A percentile compares a stretch with the other conserved stretches of the same genome.
Conservation (phyloP, 2,113 vertebrate genomes). For the Pica pica region DNA sequence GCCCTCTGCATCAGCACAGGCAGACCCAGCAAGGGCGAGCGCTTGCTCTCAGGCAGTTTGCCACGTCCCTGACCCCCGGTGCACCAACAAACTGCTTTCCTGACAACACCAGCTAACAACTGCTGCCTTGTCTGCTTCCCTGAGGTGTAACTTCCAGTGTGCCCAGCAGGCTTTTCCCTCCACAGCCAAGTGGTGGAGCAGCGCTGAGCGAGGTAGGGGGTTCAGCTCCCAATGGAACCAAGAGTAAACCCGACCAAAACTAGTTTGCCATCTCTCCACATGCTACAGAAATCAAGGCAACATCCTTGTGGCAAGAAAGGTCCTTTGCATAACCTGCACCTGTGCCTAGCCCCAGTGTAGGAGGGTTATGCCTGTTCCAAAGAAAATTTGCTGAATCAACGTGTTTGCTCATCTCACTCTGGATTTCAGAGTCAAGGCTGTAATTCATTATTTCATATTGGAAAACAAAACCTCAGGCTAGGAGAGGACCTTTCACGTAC, state of each 20-base stretch:
- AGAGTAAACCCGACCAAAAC: background rate
- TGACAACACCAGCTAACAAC: background rate
- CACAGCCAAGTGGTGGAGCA: background rate
- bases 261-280: background rate
- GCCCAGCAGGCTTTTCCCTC: background rate
- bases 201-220: fast-evolving
- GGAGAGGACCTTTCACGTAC: background rate
- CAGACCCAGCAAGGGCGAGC: background rate
- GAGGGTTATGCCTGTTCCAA: background rate
- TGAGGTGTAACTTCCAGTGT: background rate
- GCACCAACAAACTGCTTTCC: background rate
- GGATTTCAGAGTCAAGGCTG: background rate
- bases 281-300: background rate
- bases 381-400: background rate
- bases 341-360: background rate
- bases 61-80: background rate
- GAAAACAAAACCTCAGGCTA: background rate
- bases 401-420: background rate
- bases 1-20: background rate
- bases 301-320: background rate
- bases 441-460: background rate
- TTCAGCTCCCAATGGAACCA: background rate
- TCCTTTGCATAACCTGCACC: background rate
- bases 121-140: background rate
- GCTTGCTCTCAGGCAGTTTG: background rate